Conservation (phyloP, 1,140 invertebrate genomes). For the Aphelenchoides fujianensis region DNA sequence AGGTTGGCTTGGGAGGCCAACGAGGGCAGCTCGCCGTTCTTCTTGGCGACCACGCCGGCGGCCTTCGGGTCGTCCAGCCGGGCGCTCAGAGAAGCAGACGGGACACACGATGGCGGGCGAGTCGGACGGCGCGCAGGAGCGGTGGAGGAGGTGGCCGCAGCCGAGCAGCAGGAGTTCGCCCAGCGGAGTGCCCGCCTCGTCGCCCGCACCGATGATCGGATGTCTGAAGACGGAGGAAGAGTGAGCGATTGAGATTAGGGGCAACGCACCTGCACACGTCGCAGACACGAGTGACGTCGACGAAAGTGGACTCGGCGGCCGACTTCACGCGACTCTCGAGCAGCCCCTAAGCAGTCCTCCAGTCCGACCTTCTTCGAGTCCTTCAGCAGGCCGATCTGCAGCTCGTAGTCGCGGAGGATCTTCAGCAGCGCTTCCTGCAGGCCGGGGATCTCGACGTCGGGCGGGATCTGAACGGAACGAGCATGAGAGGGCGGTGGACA, state of each 20-base stretch:
- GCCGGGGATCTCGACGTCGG: slow-evolving; percentile 79
- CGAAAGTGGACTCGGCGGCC: background rate
- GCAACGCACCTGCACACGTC: background rate
- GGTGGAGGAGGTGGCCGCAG: slow-evolving; percentile 36
- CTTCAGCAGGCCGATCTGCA: slow-evolving; percentile 69
- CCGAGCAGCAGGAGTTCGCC: slow-evolving; percentile 34
- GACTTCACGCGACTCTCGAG: background rate
- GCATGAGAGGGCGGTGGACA: slow-evolving; percentile 75
- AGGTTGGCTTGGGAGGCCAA: background rate
- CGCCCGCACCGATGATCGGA: background rate
- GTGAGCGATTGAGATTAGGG: too few relatives aligned
- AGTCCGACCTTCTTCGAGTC: slow-evolving; percentile 36
- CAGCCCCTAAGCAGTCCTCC: background rate
- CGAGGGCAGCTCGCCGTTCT: background rate
- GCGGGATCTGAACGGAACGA: slow-evolving; percentile 72
- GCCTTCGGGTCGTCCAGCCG: too few relatives aligned
- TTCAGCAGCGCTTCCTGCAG: slow-evolving; percentile 85
- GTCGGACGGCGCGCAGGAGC: slow-evolving; percentile 18
- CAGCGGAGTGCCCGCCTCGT: background rate
- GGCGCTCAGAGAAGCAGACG: background rate
- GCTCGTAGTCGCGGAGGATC: slow-evolving; percentile 89
- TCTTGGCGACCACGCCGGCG: too few relatives aligned
- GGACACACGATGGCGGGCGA: background rate
- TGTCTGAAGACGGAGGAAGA: background rate
- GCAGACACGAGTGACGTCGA: background rate